phyloP scores from a whole-genome alignment of 2,888 invertebrate genomes.

The Drosophila rellima region DNA sequence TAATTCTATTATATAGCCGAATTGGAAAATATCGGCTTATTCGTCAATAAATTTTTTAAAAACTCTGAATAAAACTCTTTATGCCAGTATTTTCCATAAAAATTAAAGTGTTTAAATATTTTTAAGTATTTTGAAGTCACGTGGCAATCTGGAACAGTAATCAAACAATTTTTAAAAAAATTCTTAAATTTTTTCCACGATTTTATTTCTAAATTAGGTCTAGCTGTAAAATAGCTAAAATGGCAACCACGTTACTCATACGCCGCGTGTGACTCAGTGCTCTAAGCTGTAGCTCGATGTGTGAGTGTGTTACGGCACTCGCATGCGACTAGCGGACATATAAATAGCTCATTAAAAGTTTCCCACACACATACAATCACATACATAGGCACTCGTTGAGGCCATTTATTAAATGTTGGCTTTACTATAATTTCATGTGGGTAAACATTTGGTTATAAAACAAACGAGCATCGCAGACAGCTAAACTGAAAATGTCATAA shows the following conservation, averaged over 20 bases:
- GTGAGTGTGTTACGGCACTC: neutral
- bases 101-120: too few relatives aligned
- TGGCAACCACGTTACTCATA: conserved; percentile 40
- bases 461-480: conserved; percentile 61
- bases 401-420: conserved; percentile 79
- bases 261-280: conserved; percentile 31
- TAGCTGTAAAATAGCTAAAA: neutral
- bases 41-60: too few relatives aligned
- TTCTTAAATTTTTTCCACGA: neutral
- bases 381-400: conserved; percentile 21
- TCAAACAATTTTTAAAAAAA: too few relatives aligned
- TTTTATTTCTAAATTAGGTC: neutral
- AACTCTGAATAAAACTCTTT: too few relatives aligned
- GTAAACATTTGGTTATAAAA: conserved; percentile 73
- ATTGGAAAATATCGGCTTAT: too few relatives aligned
- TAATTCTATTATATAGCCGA: too few relatives aligned
- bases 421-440: conserved; percentile 73
- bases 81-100: too few relatives aligned
- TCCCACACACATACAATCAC: conserved; percentile 14
- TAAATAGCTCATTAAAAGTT: conserved; percentile 72
- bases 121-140: too few relatives aligned
- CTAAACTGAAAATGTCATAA: conserved; percentile 51
- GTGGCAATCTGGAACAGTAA: too few relatives aligned
- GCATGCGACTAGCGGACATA: conserved; percentile 24
- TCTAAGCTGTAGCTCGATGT: conserved; percentile 5